Evolutionary conservation across 2,888 invertebrate genomes (phyloP).

Genomic region (Lampropteryx suffumata): DNA sequence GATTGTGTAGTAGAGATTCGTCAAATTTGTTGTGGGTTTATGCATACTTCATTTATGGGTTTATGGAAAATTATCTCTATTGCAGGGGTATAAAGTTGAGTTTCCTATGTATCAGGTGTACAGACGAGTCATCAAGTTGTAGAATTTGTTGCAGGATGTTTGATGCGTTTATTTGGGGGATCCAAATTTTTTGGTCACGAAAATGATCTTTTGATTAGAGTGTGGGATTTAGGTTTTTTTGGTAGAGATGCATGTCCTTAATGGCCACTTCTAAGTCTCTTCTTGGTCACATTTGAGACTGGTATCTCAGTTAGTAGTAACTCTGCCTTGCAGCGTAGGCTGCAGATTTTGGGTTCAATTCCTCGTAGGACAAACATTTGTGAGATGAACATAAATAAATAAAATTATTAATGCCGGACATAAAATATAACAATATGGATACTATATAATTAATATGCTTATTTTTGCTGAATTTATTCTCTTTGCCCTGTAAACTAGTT

Average conservation of each 20-base stretch:
- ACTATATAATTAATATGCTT: no score
- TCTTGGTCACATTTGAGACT: no score
- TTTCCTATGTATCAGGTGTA: slow-evolving; percentile 1
- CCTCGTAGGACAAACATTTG: no score
- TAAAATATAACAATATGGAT: no score
- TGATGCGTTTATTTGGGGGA: slow-evolving; percentile 27
- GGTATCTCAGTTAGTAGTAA: no score
- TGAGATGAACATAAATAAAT: no score
- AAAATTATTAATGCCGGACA: no score
- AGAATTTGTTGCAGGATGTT: slow-evolving; percentile 27
- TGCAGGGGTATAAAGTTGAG: not conserved
- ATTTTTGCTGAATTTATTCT: no score
- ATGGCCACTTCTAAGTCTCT: no score
- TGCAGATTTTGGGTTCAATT: no score
- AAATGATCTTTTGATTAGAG: slow-evolving; percentile 22
- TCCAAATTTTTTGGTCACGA: slow-evolving; percentile 32
- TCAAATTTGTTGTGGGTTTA: slow-evolving; percentile 16
- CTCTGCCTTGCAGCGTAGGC: no score
- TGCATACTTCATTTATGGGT: not conserved
- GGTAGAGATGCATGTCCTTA: not conserved
- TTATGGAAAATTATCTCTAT: slow-evolving; percentile 1
- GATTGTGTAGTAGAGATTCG: slow-evolving; percentile 10
- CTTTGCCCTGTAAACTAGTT: no score
- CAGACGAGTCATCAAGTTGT: slow-evolving; percentile 12
- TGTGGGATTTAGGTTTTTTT: slow-evolving; percentile 20